These are phyloP conservation scores for Pilophorus perplexus DNA, from an alignment of 2,888 invertebrate genomes.

Conservation along the genomic window DNA sequence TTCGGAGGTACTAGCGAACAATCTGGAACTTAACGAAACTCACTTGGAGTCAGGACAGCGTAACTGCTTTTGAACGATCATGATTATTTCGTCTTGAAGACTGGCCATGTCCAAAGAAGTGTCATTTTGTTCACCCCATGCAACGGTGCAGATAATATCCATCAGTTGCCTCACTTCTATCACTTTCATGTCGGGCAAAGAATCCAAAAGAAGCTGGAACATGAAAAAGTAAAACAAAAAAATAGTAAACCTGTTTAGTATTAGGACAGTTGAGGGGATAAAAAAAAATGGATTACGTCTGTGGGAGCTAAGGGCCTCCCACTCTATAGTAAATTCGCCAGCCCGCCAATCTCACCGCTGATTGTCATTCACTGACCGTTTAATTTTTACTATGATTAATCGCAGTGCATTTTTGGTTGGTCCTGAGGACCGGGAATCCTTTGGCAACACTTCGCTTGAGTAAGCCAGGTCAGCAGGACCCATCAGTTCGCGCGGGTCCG, in stretches of 20 bases:
- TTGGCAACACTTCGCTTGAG: no score
- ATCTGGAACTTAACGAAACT: conserved; percentile 45
- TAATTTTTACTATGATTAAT: no score
- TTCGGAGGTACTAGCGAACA: not conserved
- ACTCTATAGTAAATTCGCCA: no score
- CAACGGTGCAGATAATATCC: conserved; percentile 73
- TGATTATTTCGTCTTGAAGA: conserved; percentile 77
- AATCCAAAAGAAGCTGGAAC: conserved; percentile 66
- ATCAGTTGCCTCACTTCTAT: conserved; percentile 73
- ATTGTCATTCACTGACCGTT: no score
- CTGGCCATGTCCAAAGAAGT: conserved; percentile 52
- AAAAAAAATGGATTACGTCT: no score
- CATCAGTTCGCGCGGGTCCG: no score
- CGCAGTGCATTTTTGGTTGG: no score
- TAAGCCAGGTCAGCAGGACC: no score
- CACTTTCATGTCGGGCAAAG: conserved; percentile 69
- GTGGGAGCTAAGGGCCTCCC: no score
- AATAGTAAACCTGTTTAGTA: not conserved
- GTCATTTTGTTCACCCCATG: conserved; percentile 59
- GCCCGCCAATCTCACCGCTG: no score
- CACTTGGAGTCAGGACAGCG: conserved; percentile 61
- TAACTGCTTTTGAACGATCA: conserved; percentile 80
- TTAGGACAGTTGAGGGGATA: no score
- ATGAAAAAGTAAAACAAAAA: not conserved
- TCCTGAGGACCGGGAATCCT: no score